Evolutionary conservation across 1,140 invertebrate species (phyloP), one percentile per base, ranked within the genome.

Genomic region (Acyrthosiphon pisum): DNA sequence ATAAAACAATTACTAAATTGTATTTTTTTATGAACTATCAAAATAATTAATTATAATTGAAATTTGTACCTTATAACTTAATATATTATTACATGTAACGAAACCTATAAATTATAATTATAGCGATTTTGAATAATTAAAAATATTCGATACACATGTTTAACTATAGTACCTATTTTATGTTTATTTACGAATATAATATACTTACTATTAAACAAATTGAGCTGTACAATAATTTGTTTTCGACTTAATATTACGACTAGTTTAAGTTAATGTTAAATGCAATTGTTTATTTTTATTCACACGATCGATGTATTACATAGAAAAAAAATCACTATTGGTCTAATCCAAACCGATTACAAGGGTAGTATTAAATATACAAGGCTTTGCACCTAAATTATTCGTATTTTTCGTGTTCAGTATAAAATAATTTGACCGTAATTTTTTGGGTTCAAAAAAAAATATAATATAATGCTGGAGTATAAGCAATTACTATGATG

Each of bases 31-130:
- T 60, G 53, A 90, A 60, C 88, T 90, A 30, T 90, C 88, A 11
- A 30, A 41, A 56, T 90, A 90, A 90, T 90, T 88, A 88, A 60
- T 60, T 60, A 60, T 60, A 89, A 48, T 87, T 89, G 22, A 41
- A 90, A 90, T 90, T 56, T 90, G 88, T 90, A 90, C 53, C 88
- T 90, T 89, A 89, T 89, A 89, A 53, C 46, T 53, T 88, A 48
- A 35, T 60, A 60, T 60, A 18, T 76, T 76, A 76, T 76, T 76
- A 76, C n/a, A 35, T 35, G 30, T n/a, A 76, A 76, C n/a, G 30
- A 90, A 56, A 46, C 50, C 2, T 60, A 26, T 60, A 90, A 60
- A 41, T 56, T 37, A 89, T 89, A 35, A 86, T 46, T 46, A 35
- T 53, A 89, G 30, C 22, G 7, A 35, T 53, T 89, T 35, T n/a